Conservation (phyloP, 92 coral and sea anemone genomes). For the Epizoanthus stellaris region DNA sequence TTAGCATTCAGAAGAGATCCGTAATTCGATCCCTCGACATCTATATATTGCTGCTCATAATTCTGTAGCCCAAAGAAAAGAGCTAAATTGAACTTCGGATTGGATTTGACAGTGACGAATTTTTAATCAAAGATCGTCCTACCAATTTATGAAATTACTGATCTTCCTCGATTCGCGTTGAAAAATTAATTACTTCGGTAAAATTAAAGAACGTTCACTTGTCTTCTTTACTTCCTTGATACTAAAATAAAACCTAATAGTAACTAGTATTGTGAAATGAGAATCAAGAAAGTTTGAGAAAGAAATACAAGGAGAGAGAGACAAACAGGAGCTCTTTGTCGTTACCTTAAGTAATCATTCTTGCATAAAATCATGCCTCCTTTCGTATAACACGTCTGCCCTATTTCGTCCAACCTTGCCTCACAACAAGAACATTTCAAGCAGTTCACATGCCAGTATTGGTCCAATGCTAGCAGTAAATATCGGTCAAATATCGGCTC, state of each 20-base stretch:
- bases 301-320: background rate
- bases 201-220: conserved; percentile 31
- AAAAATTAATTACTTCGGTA: conserved; percentile 47
- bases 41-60: conserved; percentile 6
- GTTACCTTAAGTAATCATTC: conserved; percentile 60
- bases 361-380: conserved; percentile 65
- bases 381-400: conserved; percentile 60
- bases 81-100: conserved; percentile 30
- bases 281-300: background rate
- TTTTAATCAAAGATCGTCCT: conserved; percentile 40
- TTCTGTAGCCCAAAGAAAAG: conserved; percentile 22
- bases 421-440: conserved; percentile 65
- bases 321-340: background rate
- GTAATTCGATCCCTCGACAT: conserved; percentile 25
- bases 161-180: conserved; percentile 34
- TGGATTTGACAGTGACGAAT: conserved; percentile 41
- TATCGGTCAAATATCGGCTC: conserved; percentile 56
- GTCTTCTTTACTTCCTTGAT: background rate
- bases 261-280: background rate
- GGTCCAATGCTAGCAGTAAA: conserved; percentile 56
- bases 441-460: conserved; percentile 69
- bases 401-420: conserved; percentile 55
- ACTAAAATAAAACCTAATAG: background rate
- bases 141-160: conserved; percentile 38
- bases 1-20: conserved; percentile 27